Evolutionary conservation across 2,797 vertebrate genomes (phyloP), one percentile per base, ranked within the genome.

Genomic region (Tokudaia muenninki): DNA sequence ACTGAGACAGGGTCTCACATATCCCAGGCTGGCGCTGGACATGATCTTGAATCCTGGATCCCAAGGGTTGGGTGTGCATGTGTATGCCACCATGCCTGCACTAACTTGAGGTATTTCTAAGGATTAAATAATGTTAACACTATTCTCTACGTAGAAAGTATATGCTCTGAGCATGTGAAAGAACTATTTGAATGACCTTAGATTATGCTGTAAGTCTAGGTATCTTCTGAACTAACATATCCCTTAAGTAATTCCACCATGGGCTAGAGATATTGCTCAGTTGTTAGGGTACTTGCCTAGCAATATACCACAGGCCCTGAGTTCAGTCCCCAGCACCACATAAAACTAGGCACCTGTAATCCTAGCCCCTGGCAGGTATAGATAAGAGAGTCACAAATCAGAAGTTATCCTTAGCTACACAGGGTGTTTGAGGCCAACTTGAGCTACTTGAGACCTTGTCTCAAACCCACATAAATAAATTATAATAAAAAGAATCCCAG

Each of bases 221-320:
- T 79, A 31, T 50, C 37, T 83, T 63, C 72, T 88, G 83, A 94
- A 81, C 84, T 79, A 86, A 94, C 90, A 63, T 74, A 74, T 91
- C 79, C 92, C 52, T 78, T 82, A 63, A 17, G 75, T 65, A 12
- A 63, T 90, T 9, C 44, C 44, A 65, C 31, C 57, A 12, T 78
- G 31, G 44, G 13, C 29, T 90, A 17, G 41, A 41, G 29, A 34
- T 90, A 41, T 7, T 44, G 29, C 74, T 77, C 41, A 11, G 41
- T n/a, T 78, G 12, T 31, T 50, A 61, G 29, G 44, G 87, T 50
- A 1, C 12, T 61, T 77, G 29, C 67, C 86, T 74, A 37, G 34
- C 55, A 16, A 10, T 47, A 19, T 5, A 16, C 19, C 2, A 31
- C 2, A 44, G 13, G 19, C 72, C 12, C 55, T 63, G 74, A 41